Evolutionary conservation across 1,140 invertebrate species (phyloP).

Genomic region (Pogonognathellus flavescens): DNA sequence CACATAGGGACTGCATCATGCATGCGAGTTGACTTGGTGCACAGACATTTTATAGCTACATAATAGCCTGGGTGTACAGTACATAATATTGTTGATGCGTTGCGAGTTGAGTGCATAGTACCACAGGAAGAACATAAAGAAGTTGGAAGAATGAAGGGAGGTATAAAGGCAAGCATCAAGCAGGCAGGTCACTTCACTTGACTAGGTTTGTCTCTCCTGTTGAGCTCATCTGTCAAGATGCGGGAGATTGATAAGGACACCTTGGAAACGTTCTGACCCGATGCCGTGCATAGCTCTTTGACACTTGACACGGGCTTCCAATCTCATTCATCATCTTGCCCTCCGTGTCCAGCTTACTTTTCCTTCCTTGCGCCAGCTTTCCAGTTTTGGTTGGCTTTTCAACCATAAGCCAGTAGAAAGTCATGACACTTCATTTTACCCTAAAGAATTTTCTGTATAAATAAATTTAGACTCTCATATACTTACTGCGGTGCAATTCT

Average conservation of each 20-base stretch:
- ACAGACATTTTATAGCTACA: background rate
- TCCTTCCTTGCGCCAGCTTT: background rate
- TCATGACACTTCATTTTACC: background rate
- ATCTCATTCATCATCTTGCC: constrained; percentile 50
- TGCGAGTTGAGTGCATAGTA: background rate
- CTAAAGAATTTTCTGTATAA: background rate
- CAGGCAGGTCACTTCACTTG: constrained; percentile 26
- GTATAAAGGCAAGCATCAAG: background rate
- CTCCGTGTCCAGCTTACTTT: constrained; percentile 21
- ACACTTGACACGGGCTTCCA: constrained; percentile 51
- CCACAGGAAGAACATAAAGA: constrained; percentile 16
- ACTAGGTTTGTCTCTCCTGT: constrained; percentile 43
- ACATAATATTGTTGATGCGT: background rate
- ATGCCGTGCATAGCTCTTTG: constrained; percentile 47
- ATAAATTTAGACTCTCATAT: too few relatives aligned
- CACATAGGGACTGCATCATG: background rate
- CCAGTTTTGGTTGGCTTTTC: background rate
- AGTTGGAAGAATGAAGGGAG: constrained; percentile 23
- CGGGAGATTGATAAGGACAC: constrained; percentile 54
- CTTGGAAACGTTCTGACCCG: constrained; percentile 46
- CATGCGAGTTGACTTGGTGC: background rate
- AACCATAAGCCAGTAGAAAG: background rate
- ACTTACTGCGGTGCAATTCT: too few relatives aligned
- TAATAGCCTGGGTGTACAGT: background rate
- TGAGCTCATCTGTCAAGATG: constrained; percentile 56